Evolutionary conservation across 2,113 vertebrate species (phyloP), one percentile per base, ranked within the genome.

Genomic region (Sceloporus undulatus): DNA sequence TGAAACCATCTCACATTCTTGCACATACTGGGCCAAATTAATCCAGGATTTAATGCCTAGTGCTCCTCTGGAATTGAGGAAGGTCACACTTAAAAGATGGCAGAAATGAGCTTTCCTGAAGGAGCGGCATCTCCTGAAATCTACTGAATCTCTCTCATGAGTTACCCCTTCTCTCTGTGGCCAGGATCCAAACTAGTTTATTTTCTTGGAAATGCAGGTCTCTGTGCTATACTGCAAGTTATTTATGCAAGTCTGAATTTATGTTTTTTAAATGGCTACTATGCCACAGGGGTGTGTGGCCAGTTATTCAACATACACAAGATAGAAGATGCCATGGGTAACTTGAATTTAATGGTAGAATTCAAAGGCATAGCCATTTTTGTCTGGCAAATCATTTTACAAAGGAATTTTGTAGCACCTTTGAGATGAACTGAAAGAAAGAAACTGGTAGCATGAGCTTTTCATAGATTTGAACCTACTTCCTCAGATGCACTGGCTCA

Each of bases 31-130:
- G 40, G 34, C 74, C 56, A 77, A 85, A 81, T 82, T 91, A 87
- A 84, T 88, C 9, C 59, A 29, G 52, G 79, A 6, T 8, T 10
- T 59, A 81, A 25, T 65, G 29, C 16, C 52, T 70, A 56, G 75
- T 70, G 34, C 48, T 87, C 87, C 77, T 68, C 11, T 52, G 59
- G 73, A 86, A 29, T 29, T 90, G 38, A 66, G 87, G 18, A 29
- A 91, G 65, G 11, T 29, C 42, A 34, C 3, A 2, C 27, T 68
- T 29, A 56, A 3, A 11, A 16, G 40, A 76, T 18, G 27, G 3
- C 27, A 65, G 38, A 38, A 65, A 42, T 77, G 42, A 82, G n/a
- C 0, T 76, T 82, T 82, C n/a, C 59, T 54, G 38, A 4, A 84
- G 62, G 25, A 34, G 23, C 59, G 14, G 5, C 21, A 62, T 34